Conservation (phyloP, 2,113 vertebrate species). For the Eulacestoma nigropectus region DNA sequence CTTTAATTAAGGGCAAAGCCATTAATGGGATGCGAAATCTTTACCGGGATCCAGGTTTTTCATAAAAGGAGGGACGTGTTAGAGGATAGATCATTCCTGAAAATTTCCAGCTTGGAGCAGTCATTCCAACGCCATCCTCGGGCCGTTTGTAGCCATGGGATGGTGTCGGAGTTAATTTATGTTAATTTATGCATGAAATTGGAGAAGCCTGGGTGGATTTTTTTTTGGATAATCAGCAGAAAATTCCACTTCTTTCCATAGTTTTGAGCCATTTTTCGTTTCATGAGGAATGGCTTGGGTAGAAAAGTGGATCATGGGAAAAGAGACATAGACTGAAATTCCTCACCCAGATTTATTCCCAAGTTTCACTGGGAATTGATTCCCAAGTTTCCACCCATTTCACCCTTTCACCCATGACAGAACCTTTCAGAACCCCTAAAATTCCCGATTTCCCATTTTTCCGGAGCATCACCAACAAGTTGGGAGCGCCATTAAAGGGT, state of each 20-base stretch:
- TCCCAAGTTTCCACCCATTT: background rate
- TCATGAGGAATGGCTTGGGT: accelerated
- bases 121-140: accelerated
- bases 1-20: background rate
- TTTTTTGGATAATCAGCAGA: background rate
- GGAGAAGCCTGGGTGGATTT: background rate
- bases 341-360: background rate
- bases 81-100: background rate
- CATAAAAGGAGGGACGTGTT: background rate
- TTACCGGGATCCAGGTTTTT: background rate
- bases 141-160: background rate
- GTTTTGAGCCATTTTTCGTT: background rate
- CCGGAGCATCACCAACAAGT: accelerated
- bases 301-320: background rate
- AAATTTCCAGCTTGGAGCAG: background rate
- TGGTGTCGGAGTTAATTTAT: background rate
- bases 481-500: accelerated
- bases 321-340: background rate
- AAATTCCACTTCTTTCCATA: background rate
- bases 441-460: background rate
- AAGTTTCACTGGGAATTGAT: background rate
- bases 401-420: background rate
- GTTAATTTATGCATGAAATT: background rate
- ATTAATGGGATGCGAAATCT: background rate
- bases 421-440: background rate